Evolutionary conservation across 2,797 vertebrate genomes (phyloP).

Genomic region (Squalus acanthias): DNA sequence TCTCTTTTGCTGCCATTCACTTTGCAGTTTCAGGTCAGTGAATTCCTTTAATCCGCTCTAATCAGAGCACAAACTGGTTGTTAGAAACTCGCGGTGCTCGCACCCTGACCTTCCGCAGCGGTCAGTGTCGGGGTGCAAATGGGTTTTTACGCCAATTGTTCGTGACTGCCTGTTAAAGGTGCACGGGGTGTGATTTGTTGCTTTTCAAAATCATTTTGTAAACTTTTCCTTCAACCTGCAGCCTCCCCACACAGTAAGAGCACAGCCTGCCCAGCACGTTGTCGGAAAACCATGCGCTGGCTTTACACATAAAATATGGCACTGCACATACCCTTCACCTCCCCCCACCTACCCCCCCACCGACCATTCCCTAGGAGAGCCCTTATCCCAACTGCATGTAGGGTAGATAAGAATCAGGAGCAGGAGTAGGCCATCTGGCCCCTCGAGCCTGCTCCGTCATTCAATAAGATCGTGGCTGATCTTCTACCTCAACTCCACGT

Average conservation of each 20-base stretch:
- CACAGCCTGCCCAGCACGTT: background rate
- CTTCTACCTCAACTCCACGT: too few species aligned
- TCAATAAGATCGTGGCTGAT: background rate
- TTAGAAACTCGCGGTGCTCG: background rate
- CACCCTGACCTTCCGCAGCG: background rate
- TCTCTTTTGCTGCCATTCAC: background rate
- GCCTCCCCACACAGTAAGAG: background rate
- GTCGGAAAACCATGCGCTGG: background rate
- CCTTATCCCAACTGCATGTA: too few species aligned
- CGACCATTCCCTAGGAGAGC: too few species aligned
- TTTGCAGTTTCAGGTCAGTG: slow-evolving; percentile 32
- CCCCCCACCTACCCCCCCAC: background rate
- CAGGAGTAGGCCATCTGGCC: too few species aligned
- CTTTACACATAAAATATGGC: too few species aligned
- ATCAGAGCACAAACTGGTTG: background rate
- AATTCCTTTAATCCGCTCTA: background rate
- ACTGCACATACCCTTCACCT: background rate
- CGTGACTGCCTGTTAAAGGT: background rate
- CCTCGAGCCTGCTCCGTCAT: background rate
- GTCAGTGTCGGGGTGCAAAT: background rate
- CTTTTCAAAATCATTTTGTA: background rate
- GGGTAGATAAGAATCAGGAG: too few species aligned
- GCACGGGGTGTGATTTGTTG: background rate
- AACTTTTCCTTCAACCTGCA: background rate
- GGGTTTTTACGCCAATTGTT: background rate